These are phyloP conservation scores for Microctonus aethiopoides DNA, from an alignment of 2,888 invertebrate species.

Conservation along the genomic window DNA sequence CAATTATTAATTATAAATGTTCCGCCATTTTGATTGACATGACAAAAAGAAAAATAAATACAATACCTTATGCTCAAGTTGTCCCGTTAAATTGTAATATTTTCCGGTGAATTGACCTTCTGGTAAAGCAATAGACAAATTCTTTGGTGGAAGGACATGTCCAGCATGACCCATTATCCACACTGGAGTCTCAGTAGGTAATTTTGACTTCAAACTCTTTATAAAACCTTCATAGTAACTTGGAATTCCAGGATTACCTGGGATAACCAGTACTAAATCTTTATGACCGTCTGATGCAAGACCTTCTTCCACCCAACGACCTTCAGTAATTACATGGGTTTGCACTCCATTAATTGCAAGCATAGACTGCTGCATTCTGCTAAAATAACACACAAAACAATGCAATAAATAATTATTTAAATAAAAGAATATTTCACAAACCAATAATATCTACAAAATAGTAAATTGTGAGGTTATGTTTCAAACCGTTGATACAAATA, in stretches of 20 bases:
- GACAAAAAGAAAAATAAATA: neutral
- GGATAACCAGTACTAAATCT: constrained; percentile 79
- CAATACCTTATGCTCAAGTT: constrained; percentile 79
- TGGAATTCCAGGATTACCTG: constrained; percentile 90
- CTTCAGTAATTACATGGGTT: constrained; percentile 80
- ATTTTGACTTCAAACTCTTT: constrained; percentile 72
- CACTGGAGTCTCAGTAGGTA: constrained; percentile 74
- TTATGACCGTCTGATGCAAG: constrained; percentile 69
- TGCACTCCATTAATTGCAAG: constrained; percentile 75
- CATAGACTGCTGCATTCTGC: constrained; percentile 68
- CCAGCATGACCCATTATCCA: constrained; percentile 88
- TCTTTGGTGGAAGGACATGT: constrained; percentile 76
- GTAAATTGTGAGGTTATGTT: no score
- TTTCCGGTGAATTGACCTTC: constrained; percentile 63
- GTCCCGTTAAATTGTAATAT: constrained; percentile 81
- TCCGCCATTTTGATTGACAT: no score
- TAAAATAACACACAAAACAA: neutral
- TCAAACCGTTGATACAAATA: no score
- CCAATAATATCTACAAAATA: no score
- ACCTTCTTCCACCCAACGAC: constrained; percentile 75
- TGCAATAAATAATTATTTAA: neutral
- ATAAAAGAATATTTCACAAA: no score
- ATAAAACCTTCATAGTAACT: constrained; percentile 85
- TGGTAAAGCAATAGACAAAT: constrained; percentile 63
- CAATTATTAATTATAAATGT: no score